Percentiles rank a stretch among this genome's conserved stretches.
These are phyloP conservation scores for Pholis gunnellus DNA, from an alignment of 2,113 vertebrate species.

Conservation along the genomic window DNA sequence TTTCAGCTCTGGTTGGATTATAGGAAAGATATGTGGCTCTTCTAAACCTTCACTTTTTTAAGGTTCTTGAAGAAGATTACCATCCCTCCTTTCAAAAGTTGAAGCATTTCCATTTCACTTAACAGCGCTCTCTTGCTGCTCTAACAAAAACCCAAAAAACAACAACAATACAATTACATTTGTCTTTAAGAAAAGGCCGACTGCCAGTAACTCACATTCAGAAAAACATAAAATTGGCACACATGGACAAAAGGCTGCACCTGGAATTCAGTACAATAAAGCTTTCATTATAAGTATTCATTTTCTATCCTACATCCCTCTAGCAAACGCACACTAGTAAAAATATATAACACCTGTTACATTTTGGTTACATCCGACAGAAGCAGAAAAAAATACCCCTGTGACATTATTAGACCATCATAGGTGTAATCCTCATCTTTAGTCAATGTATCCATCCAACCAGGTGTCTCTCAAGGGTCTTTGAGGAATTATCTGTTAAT, in stretches of 20 bases:
- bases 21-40: background rate
- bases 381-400: background rate
- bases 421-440: background rate
- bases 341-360: background rate
- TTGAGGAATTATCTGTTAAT: background rate
- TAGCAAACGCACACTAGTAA: background rate
- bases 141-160: background rate
- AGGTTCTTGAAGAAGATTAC: no score
- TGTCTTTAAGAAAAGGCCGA: background rate
- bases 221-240: background rate
- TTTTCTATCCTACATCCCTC: background rate
- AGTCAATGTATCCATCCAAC: background rate
- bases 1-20: background rate
- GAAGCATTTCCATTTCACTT: background rate
- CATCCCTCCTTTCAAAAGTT: background rate
- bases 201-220: background rate
- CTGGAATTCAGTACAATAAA: background rate
- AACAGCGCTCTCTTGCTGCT: background rate
- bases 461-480: slow-evolving; percentile 8
- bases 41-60: background rate
- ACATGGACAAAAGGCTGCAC: background rate
- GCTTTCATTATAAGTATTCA: background rate
- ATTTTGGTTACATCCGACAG: background rate
- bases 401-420: background rate
- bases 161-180: background rate